Evolutionary conservation across 2,797 vertebrate species (phyloP).

Genomic region (Coracias cyanogaster): DNA sequence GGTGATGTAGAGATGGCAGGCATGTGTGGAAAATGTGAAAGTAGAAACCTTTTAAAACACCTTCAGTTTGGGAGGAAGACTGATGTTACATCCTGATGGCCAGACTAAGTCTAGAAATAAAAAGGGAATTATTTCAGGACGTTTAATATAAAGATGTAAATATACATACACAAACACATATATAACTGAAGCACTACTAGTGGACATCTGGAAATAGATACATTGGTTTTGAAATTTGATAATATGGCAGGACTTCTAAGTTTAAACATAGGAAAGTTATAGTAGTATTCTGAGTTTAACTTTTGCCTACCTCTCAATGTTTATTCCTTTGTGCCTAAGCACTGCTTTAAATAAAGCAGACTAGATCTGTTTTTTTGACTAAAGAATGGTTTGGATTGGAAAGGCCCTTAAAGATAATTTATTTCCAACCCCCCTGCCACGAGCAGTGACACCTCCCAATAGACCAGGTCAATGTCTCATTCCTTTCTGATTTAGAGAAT

Average conservation of each 20-base stretch:
- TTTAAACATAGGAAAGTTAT: background rate
- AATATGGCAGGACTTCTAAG: background rate
- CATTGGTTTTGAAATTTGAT: background rate
- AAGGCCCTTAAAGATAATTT: background rate
- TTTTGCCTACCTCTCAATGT: accelerated
- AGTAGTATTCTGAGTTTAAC: background rate
- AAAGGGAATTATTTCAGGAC: background rate
- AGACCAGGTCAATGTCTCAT: background rate
- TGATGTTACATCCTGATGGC: background rate
- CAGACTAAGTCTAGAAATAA: background rate
- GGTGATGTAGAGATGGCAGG: background rate
- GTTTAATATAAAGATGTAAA: background rate
- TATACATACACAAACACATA: background rate
- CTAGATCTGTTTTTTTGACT: background rate
- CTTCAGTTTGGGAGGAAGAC: background rate
- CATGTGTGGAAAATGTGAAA: background rate
- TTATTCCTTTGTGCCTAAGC: background rate
- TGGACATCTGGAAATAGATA: background rate
- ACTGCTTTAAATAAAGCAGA: background rate
- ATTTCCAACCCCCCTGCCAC: background rate
- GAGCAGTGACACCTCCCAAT: background rate
- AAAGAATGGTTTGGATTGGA: background rate
- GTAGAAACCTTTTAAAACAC: background rate
- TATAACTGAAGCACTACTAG: background rate
- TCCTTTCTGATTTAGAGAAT: background rate